phyloP scores from a whole-genome alignment of 2,888 invertebrate genomes.

The Taphrorychus bicolor region DNA sequence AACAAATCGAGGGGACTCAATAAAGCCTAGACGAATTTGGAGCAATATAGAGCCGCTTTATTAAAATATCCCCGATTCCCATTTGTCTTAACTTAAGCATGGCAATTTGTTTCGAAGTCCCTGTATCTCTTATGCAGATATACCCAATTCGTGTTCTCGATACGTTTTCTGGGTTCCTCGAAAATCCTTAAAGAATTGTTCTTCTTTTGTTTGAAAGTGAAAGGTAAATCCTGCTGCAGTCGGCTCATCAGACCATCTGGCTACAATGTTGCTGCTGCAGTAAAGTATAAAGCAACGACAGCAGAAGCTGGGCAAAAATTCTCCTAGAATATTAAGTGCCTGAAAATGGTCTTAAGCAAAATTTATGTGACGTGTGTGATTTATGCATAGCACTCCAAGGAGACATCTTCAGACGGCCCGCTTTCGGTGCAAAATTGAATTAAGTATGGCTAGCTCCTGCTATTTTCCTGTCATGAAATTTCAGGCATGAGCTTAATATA shows the following conservation, averaged over 20 bases:
- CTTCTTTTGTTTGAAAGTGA: too few relatives aligned
- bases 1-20: too few relatives aligned
- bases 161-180: too few relatives aligned
- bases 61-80: not conserved
- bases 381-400: constrained; percentile 13
- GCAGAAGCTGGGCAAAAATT: constrained; percentile 3
- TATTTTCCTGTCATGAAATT: not conserved
- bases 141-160: not conserved
- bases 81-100: not conserved
- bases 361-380: constrained; percentile 32
- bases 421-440: constrained; percentile 8
- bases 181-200: not conserved
- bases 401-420: constrained; percentile 8
- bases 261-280: not conserved
- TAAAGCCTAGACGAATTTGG: too few relatives aligned
- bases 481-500: not conserved
- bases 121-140: not conserved
- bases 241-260: too few relatives aligned
- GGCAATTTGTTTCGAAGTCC: not conserved
- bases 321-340: constrained; percentile 21
- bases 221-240: too few relatives aligned
- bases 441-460: not conserved
- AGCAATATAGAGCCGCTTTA: too few relatives aligned
- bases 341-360: constrained; percentile 17
- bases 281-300: not conserved